Conservation (phyloP, 2,113 vertebrate species). For the Phoenicopterus ruber region DNA sequence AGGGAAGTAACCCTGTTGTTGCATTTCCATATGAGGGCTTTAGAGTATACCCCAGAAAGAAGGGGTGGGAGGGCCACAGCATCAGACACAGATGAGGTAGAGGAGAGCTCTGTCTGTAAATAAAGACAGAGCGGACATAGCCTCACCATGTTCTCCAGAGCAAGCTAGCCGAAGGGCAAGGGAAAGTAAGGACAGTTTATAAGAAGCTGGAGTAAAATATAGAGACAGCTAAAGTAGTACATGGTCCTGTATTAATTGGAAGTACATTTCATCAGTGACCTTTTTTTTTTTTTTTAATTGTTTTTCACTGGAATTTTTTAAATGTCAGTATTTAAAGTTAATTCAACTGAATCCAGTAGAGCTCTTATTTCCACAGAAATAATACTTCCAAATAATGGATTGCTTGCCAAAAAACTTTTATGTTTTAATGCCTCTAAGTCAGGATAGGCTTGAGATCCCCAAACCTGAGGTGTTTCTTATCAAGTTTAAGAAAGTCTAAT, state of each 20-base stretch:
- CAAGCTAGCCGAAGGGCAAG: neutral
- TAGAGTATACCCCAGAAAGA: neutral
- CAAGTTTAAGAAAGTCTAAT: neutral
- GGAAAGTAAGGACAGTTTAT: neutral
- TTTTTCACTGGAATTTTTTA: neutral
- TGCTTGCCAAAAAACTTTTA: neutral
- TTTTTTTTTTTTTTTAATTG: rapidly evolving
- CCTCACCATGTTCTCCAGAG: neutral
- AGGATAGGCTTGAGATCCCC: neutral
- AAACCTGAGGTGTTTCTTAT: neutral
- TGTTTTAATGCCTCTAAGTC: neutral
- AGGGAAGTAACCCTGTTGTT: neutral
- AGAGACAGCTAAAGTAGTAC: neutral
- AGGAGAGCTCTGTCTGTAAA: neutral
- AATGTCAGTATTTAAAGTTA: neutral
- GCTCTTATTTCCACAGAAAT: neutral
- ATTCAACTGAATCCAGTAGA: neutral
- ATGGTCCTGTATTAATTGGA: neutral
- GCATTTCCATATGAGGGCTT: neutral
- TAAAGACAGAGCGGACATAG: neutral
- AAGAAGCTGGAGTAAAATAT: neutral
- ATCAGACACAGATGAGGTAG: neutral
- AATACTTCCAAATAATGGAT: neutral
- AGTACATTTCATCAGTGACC: neutral
- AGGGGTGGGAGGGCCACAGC: neutral